A percentile compares a stretch with the other conserved stretches of the same genome.
phyloP scores from a whole-genome alignment of 2,797 vertebrate species.

The Labeo calbasu region DNA sequence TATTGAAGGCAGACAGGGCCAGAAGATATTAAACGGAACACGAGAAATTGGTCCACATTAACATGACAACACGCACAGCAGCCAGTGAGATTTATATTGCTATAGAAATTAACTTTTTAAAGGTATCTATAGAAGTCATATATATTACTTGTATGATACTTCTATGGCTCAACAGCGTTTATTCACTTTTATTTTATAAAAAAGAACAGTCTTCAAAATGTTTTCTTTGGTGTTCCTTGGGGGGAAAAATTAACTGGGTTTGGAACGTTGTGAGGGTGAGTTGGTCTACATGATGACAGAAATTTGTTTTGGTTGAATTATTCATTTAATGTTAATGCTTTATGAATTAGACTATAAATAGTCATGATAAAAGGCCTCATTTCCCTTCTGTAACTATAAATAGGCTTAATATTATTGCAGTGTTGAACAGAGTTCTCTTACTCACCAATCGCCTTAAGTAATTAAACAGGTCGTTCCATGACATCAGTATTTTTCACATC shows the following conservation, averaged over 20 bases:
- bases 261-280: neutral
- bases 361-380: conserved; percentile 25
- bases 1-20: no score
- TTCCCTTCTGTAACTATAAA: conserved; percentile 33
- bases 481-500: conserved; percentile 19
- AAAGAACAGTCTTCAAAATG: neutral
- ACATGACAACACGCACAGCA: no score
- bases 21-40: no score
- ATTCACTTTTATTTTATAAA: neutral
- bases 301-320: neutral
- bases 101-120: neutral
- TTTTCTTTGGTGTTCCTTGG: neutral
- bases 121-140: neutral
- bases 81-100: no score
- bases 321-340: neutral
- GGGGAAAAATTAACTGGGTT: neutral
- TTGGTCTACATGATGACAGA: neutral
- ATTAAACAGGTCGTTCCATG: conserved; percentile 34
- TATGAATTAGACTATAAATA: conserved; percentile 22
- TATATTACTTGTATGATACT: neutral
- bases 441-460: conserved; percentile 18
- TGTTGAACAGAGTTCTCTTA: conserved; percentile 13
- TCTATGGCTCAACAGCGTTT: neutral
- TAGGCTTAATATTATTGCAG: conserved; percentile 27
- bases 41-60: no score